Percentiles rank a stretch among this genome's conserved stretches.
These are phyloP conservation scores for Theristicus caerulescens DNA, from an alignment of 2,113 vertebrate genomes.

Conservation along the genomic window DNA sequence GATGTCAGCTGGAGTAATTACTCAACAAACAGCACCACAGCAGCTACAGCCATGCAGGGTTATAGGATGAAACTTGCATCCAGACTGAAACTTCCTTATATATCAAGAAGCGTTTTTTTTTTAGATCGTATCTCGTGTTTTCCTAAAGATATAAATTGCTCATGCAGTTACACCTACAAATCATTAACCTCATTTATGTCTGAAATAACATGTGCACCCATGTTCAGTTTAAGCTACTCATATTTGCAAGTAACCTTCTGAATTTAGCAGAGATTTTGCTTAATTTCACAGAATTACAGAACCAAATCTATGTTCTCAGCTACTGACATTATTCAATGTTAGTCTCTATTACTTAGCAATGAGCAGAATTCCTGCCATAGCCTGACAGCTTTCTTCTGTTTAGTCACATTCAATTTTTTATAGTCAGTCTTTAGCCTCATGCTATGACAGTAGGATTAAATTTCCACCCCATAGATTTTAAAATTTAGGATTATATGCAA, in stretches of 20 bases:
- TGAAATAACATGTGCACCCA: fast-evolving
- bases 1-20: background rate
- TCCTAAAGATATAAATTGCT: background rate
- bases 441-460: background rate
- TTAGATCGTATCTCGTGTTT: background rate
- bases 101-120: background rate
- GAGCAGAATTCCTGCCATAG: background rate
- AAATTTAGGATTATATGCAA: background rate
- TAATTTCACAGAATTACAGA: background rate
- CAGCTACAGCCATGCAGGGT: background rate
- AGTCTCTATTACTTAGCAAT: background rate
- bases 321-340: background rate
- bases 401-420: background rate
- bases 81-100: background rate
- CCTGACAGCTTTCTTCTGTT: background rate
- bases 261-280: background rate
- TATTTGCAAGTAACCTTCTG: background rate
- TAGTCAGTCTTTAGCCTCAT: background rate
- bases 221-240: background rate
- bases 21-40: background rate
- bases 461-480: background rate
- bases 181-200: background rate
- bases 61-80: background rate
- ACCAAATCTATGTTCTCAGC: background rate
- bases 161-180: background rate